A percentile compares a stretch with the other conserved stretches of the same genome.
These are phyloP conservation scores for Drosophila auraria DNA, from an alignment of 1,140 invertebrate species.

Conservation along the genomic window DNA sequence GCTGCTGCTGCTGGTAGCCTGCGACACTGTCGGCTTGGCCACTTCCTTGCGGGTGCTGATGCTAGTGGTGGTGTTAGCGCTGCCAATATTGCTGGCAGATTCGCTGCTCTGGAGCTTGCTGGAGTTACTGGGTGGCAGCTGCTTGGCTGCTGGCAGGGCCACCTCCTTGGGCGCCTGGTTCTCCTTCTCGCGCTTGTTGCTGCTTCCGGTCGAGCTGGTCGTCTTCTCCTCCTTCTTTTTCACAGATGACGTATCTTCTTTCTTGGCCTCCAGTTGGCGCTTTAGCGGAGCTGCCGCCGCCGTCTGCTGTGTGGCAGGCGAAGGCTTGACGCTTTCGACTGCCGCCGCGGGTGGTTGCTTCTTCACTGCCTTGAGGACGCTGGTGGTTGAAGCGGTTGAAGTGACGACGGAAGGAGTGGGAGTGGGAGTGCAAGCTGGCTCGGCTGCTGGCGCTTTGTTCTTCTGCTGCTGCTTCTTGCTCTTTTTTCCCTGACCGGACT, in stretches of 20 bases:
- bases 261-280: constrained; percentile 58
- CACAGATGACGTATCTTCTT: constrained; percentile 43
- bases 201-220: constrained; percentile 30
- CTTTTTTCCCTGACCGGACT: constrained; percentile 88
- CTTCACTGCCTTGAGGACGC: constrained; percentile 49
- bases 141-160: constrained; percentile 34
- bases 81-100: constrained; percentile 53
- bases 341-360: constrained; percentile 18
- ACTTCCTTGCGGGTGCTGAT: constrained; percentile 29
- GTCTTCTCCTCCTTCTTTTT: constrained; percentile 38
- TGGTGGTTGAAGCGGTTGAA: constrained; percentile 7
- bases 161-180: constrained; percentile 83
- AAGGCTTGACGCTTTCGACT: constrained; percentile 30
- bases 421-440: constrained; percentile 23
- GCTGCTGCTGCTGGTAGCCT: constrained; percentile 23
- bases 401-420: background rate
- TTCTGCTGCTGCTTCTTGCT: constrained; percentile 88
- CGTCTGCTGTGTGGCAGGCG: constrained; percentile 17
- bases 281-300: constrained; percentile 18
- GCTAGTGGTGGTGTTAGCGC: constrained; percentile 2
- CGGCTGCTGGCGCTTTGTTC: constrained; percentile 37
- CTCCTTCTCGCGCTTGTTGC: constrained; percentile 82
- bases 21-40: constrained; percentile 10
- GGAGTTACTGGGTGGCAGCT: constrained; percentile 26
- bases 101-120: constrained; percentile 60